Conservation (phyloP, 2,113 vertebrate species). For the Acanthisitta chloris region DNA sequence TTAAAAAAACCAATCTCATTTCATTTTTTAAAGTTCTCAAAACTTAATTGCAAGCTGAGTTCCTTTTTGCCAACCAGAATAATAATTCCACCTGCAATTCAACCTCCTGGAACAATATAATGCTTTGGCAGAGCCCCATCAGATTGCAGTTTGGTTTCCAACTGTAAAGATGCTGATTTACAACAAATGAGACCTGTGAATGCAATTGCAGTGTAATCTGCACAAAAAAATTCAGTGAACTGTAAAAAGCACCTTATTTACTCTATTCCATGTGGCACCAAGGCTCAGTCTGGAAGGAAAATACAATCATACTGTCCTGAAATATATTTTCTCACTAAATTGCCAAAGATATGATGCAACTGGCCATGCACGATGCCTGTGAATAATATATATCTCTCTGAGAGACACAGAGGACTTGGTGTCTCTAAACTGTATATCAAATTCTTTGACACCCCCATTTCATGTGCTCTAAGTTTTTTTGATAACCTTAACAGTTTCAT, state of each 20-base stretch:
- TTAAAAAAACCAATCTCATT: fast-evolving
- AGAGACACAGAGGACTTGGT: neutral
- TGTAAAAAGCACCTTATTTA: neutral
- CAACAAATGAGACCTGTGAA: neutral
- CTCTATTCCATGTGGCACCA: neutral
- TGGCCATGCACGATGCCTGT: fast-evolving
- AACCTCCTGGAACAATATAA: neutral
- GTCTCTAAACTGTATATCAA: neutral
- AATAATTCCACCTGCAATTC: neutral
- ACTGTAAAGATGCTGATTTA: neutral
- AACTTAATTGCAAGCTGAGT: neutral
- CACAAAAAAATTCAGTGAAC: neutral
- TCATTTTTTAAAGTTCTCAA: neutral
- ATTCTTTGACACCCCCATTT: neutral
- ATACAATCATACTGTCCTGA: neutral
- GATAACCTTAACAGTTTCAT: neutral
- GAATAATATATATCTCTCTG: neutral
- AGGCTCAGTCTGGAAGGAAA: neutral
- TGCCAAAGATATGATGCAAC: neutral
- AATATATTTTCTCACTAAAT: neutral
- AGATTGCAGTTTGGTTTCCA: neutral
- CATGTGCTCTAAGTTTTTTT: neutral
- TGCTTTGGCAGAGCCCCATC: neutral
- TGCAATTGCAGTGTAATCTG: neutral
- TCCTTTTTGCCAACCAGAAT: neutral